Base-by-base conservation (phyloP, 2,888 invertebrate species). In the Petrolisthes cinctipes region DNA sequence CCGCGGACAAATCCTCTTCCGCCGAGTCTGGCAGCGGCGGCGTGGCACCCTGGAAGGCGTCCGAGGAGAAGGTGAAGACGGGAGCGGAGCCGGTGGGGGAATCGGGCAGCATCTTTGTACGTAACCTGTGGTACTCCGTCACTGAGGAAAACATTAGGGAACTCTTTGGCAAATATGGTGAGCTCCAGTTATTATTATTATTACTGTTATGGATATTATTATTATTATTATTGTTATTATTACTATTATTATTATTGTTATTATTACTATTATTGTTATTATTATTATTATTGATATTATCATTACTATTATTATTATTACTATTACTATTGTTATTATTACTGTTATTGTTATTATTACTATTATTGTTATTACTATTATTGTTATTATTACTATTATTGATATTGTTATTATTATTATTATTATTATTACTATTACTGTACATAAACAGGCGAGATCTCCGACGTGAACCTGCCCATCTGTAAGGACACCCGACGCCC, bases 41-140 rank as follows among this genome's bases (percentile, higher is more conserved):
- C 90, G 91, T 92, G 1, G 87, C 84, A 14, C 95, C 94, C 91
- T 96, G 95, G 95, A 93, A 94, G 89, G 93, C 93, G 23, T 95
- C 96, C 92, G 94, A 95, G 92, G 95, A 95, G 71, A 93, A 93
- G 14, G 91, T 96, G 2, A 94, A 95, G 91, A 37, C 37, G 37
- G 94, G 95, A 92, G 90, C 86, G 2, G 97, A 97, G 92, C 95
- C 94, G 91, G 96, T 97, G 89, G 96, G 95, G 0, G 97, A 97
- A 92, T 97, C 98, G 91, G 99, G 99, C 2, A 95, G 96, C 91
- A 96, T 99, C 92, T 99, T 97, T 94, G 94, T 98, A 0, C 94
- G 99, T 90, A 99, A 99, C 94, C 94, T 99, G 88, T 94, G 98
- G 0, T 99, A 98, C 92, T 95, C 95, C 4, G 95, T 96, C 7